Base-by-base conservation (phyloP, 2,113 vertebrate genomes). In the Hipposideros armiger region DNA sequence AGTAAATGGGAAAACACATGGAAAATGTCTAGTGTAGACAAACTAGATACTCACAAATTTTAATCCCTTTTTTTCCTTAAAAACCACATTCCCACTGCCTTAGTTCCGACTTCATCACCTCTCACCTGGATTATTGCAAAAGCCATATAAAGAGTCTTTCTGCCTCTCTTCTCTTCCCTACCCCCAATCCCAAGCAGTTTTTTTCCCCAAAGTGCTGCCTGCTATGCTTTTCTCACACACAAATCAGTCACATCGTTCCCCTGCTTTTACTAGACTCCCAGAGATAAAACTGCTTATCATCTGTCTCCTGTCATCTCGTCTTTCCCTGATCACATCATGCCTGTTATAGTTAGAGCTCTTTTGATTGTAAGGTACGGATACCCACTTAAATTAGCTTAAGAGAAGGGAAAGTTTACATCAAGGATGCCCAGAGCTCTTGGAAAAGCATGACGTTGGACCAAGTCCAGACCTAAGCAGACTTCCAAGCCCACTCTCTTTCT, bases 341-440 rank as follows among this genome's bases (percentile, higher is more conserved):
- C 89, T 92, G 42, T 70, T 52, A 60, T 50, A 62, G 28, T 76
- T 67, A 81, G 40, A 70, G n/a, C 11, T 62, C 58, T 60, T 94
- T 20, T 3, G 82, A 78, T 50, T 42, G 30, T 36, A 72, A 72
- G 67, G 30, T 88, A 47, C 58, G 91, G 73, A 92, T 60, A 52
- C 60, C n/a, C 20, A 30, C 56, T 78, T n/a, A 40, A 60, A 58
- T n/a, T 11, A 70, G 28, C 74, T 76, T 15, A 67, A 69, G 69
- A 78, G 15, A 92, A 80, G n/a, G 36, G 56, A 36, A 70, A 64
- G 7, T 20, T 89, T 87, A 15, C 28, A 2, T 24, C 45, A 74
- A 30, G 50, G n/a, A 58, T 36, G 66, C 85, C 94, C 89, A 77
- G 72, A 95, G 69, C 83, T 78, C 83, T 93, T 50, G 87, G 87